Conservation (phyloP, 2,113 vertebrate species). For the Cryptomyrus ogoouensis region DNA sequence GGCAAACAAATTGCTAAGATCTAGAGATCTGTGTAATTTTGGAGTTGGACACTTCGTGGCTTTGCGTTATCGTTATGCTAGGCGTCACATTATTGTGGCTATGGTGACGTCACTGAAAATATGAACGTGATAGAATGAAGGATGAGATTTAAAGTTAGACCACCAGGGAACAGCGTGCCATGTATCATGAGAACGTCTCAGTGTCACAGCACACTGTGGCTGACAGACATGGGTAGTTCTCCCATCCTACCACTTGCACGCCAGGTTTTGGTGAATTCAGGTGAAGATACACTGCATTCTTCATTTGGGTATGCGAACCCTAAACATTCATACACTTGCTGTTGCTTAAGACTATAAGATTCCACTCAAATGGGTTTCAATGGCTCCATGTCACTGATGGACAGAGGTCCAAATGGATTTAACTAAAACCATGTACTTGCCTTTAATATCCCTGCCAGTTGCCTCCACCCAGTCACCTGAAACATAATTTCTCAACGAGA, state of each 20-base stretch:
- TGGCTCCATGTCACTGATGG: neutral
- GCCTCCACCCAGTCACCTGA: constrained; percentile 4
- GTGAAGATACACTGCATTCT: neutral
- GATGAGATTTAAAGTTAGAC: neutral
- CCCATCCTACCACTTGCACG: neutral
- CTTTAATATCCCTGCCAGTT: constrained; percentile 9
- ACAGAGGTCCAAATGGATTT: constrained; percentile 9
- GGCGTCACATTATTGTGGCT: neutral
- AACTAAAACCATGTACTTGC: constrained; percentile 8
- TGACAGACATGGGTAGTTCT: neutral
- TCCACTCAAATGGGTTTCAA: neutral
- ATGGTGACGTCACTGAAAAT: neutral
- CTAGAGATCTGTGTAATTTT: neutral
- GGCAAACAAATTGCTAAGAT: neutral
- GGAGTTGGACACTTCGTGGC: neutral
- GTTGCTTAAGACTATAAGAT: neutral
- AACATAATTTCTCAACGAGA: neutral
- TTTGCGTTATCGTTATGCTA: neutral
- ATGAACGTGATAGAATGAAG: neutral
- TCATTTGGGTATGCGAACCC: neutral
- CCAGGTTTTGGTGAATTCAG: neutral
- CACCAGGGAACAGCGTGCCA: neutral
- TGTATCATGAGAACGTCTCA: neutral
- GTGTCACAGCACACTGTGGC: neutral
- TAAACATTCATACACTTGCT: neutral